These are phyloP conservation scores for Cnemophilus loriae DNA, from an alignment of 2,113 vertebrate species.

Conservation along the genomic window DNA sequence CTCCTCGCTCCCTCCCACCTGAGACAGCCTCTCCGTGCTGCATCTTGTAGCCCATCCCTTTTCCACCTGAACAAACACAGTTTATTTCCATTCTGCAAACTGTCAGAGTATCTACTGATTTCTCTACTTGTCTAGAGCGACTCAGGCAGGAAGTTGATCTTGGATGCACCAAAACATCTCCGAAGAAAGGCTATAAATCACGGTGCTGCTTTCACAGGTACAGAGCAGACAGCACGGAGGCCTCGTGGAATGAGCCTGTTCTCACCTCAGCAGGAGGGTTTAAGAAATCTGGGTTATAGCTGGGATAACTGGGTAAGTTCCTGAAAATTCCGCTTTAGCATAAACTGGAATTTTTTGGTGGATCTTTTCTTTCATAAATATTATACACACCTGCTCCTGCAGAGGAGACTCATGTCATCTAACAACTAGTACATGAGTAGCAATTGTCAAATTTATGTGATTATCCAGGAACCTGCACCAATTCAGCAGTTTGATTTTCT, in stretches of 20 bases:
- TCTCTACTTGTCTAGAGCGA: background rate
- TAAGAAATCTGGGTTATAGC: background rate
- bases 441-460: background rate
- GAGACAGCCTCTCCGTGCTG: background rate
- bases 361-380: too few species aligned
- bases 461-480: background rate
- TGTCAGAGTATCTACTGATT: background rate
- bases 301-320: background rate
- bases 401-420: background rate
- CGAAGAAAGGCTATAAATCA: background rate
- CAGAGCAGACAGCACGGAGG: background rate
- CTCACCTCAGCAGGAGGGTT: background rate
- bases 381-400: background rate
- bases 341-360: background rate
- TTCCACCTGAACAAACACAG: background rate
- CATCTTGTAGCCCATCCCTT: background rate
- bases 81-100: background rate
- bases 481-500: background rate
- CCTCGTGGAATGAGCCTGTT: background rate
- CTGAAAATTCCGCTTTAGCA: background rate
- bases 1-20: background rate
- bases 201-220: background rate
- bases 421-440: background rate
- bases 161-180: background rate
- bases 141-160: background rate